Conservation (phyloP, 2,888 invertebrate genomes). For the Leptinotarsa peninsularis region DNA sequence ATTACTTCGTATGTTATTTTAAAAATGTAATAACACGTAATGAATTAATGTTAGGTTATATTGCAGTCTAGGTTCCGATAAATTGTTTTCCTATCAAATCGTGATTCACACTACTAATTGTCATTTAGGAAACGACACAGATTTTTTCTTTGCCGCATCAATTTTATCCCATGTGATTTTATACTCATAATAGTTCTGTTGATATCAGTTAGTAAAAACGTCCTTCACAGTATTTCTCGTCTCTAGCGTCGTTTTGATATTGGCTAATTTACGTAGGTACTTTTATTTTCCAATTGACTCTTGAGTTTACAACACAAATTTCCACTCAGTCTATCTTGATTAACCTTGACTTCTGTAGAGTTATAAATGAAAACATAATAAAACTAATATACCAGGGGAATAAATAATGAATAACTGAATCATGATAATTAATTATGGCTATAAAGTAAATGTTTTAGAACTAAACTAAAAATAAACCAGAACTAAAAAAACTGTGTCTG, state of each 20-base stretch:
- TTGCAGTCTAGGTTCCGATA: background rate
- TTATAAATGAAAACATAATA: background rate
- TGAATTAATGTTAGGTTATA: background rate
- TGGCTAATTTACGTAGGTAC: background rate
- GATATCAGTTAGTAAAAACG: background rate
- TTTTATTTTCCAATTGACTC: slow-evolving; percentile 5
- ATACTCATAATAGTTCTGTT: background rate
- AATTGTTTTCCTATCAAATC: too few species aligned
- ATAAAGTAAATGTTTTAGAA: background rate
- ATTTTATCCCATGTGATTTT: too few species aligned
- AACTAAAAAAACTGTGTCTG: too few species aligned
- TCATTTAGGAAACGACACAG: too few species aligned
- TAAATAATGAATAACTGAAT: slow-evolving; percentile 12
- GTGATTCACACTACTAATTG: too few species aligned
- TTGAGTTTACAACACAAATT: slow-evolving; percentile 6
- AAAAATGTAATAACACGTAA: background rate
- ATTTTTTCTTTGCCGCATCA: too few species aligned
- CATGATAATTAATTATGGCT: background rate
- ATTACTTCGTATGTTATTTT: too few species aligned
- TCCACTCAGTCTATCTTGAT: slow-evolving; percentile 9
- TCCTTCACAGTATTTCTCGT: background rate
- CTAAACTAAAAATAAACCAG: background rate
- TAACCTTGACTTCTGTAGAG: slow-evolving; percentile 5
- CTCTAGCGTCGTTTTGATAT: background rate
- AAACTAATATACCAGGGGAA: background rate